phyloP scores from a whole-genome alignment of 2,888 invertebrate genomes.

The Eupithecia exiguata region DNA sequence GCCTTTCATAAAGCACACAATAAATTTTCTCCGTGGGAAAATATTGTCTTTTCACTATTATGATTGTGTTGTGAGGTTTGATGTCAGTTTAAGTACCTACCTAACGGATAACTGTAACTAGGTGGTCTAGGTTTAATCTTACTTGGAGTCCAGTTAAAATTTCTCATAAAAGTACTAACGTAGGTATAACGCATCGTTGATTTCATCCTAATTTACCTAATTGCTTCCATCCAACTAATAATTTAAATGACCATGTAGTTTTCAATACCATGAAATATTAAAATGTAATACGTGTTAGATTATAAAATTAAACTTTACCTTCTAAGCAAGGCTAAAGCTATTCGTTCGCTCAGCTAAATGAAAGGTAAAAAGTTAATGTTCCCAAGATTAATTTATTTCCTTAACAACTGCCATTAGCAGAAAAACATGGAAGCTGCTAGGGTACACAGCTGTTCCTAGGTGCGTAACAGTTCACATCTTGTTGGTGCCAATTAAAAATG shows the following conservation, averaged over 20 bases:
- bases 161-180: slow-evolving; percentile 7
- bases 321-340: slow-evolving; percentile 4
- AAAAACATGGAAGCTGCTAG: slow-evolving; percentile 31
- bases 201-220: slow-evolving; percentile 20
- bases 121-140: neutral
- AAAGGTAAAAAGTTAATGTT: slow-evolving; percentile 8
- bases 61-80: neutral
- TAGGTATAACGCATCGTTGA: slow-evolving; percentile 26
- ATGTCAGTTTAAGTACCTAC: neutral
- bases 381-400: slow-evolving; percentile 10
- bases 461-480: slow-evolving; percentile 51
- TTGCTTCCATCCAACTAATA: slow-evolving; percentile 6
- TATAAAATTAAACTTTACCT: slow-evolving; percentile 8
- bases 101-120: neutral
- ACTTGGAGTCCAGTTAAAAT: slow-evolving; percentile 8
- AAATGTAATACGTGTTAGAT: slow-evolving; percentile 3
- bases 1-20: slow-evolving; percentile 10
- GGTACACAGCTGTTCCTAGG: slow-evolving; percentile 48
- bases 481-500: slow-evolving; percentile 57
- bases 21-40: slow-evolving; percentile 8
- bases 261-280: slow-evolving; percentile 14
- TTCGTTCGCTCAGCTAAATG: slow-evolving; percentile 9
- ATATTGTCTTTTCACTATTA: neutral
- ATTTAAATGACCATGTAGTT: slow-evolving; percentile 14
- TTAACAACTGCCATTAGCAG: neutral